Percentiles rank a stretch among this genome's conserved stretches.
Conservation (phyloP, 2,113 vertebrate genomes). For the Corythoichthys haematopterus region DNA sequence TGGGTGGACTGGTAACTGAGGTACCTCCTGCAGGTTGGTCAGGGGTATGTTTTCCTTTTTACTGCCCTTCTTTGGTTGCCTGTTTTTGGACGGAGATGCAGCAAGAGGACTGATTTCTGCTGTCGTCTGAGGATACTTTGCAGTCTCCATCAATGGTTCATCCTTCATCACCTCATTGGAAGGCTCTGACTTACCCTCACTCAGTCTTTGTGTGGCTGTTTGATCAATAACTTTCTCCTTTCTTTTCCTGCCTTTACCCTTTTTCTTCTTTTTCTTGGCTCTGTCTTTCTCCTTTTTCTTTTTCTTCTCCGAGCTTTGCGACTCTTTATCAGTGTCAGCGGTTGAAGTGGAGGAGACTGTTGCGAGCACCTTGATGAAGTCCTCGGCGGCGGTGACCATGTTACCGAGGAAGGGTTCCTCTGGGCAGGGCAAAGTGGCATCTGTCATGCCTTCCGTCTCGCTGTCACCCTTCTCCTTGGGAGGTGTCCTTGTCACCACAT, state of each 20-base stretch:
- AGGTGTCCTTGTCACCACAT: slow-evolving; percentile 62
- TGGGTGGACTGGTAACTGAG: not conserved
- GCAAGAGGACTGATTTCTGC: slow-evolving; percentile 11
- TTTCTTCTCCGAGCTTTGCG: slow-evolving; percentile 65
- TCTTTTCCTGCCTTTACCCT: slow-evolving; percentile 66
- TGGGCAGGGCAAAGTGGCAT: slow-evolving; percentile 22
- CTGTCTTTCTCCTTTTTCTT: slow-evolving; percentile 69
- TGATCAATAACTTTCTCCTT: slow-evolving; percentile 53
- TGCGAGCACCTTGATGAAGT: slow-evolving; percentile 78
- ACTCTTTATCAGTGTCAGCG: slow-evolving; percentile 49
- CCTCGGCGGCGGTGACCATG: slow-evolving; percentile 62
- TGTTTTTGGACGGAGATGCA: slow-evolving; percentile 5
- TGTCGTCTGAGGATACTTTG: not conserved
- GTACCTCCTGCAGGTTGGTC: slow-evolving; percentile 5
- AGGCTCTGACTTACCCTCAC: slow-evolving; percentile 53
- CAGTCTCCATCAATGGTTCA: slow-evolving; percentile 40
- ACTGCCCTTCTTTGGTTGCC: slow-evolving; percentile 22
- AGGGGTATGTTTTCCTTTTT: slow-evolving; percentile 26
- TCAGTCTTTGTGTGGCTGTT: slow-evolving; percentile 29
- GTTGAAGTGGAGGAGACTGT: slow-evolving; percentile 73
- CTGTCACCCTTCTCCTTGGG: slow-evolving; percentile 23
- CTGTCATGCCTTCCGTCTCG: slow-evolving; percentile 38
- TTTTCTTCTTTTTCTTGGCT: slow-evolving; percentile 68
- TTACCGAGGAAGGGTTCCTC: slow-evolving; percentile 63
- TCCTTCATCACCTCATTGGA: slow-evolving; percentile 71